A percentile compares a stretch with the other conserved stretches of the same genome.
These are phyloP conservation scores for Apamea sordens DNA, from an alignment of 2,888 invertebrate genomes.

Conservation along the genomic window DNA sequence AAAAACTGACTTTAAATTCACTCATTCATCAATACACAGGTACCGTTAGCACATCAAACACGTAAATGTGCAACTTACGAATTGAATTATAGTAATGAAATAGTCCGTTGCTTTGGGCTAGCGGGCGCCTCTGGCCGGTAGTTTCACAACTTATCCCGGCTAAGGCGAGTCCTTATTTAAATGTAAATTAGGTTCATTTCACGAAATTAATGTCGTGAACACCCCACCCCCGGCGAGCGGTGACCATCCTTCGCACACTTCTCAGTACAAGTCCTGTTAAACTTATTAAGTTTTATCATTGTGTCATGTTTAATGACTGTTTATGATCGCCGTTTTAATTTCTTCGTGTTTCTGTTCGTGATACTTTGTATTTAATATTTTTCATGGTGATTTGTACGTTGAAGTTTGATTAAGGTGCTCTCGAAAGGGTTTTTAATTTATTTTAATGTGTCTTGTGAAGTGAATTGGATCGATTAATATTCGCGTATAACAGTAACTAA, in stretches of 20 bases:
- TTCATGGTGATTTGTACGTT: constrained; percentile 54
- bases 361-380: constrained; percentile 62
- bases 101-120: constrained; percentile 87
- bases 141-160: constrained; percentile 90
- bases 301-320: constrained; percentile 75
- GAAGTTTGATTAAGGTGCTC: constrained; percentile 52
- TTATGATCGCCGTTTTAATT: constrained; percentile 71
- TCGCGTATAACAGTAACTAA: constrained; percentile 22
- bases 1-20: not conserved
- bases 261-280: constrained; percentile 70
- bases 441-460: constrained; percentile 48
- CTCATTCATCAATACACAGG: constrained; percentile 24
- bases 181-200: constrained; percentile 97
- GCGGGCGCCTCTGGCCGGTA: constrained; percentile 87
- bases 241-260: constrained; percentile 75
- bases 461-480: constrained; percentile 49
- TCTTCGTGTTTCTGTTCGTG: constrained; percentile 58
- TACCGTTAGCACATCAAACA: constrained; percentile 55
- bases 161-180: constrained; percentile 94
- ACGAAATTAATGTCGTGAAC: constrained; percentile 95
- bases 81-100: constrained; percentile 90
- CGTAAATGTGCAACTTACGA: constrained; percentile 79
- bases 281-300: constrained; percentile 76
- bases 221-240: constrained; percentile 88
- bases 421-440: constrained; percentile 48